These are phyloP conservation scores for Copidosoma floridanum DNA, from an alignment of 1,140 invertebrate species.

Conservation along the genomic window DNA sequence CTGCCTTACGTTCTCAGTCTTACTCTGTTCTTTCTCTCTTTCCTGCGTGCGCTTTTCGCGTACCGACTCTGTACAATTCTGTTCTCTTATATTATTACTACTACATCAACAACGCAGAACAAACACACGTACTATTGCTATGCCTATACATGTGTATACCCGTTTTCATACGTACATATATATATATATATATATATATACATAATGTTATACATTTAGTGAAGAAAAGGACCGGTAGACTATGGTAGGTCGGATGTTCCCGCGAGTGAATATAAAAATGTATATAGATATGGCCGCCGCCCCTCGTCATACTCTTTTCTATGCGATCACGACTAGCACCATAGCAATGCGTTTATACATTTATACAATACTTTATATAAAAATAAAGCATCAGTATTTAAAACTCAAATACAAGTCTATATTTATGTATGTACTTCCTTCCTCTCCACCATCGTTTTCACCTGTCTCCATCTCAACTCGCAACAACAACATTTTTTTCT, in stretches of 20 bases:
- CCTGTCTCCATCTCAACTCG: no score
- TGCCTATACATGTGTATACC: constrained; percentile 31
- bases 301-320: constrained; percentile 55
- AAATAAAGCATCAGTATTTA: constrained; percentile 60
- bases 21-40: constrained; percentile 42
- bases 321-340: constrained; percentile 59
- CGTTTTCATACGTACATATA: constrained; percentile 28
- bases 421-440: constrained; percentile 5
- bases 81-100: no score
- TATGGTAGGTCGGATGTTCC: constrained; percentile 56
- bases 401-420: constrained; percentile 40
- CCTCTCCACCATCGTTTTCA: not conserved
- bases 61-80: no score
- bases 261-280: constrained; percentile 57
- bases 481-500: no score
- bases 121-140: constrained; percentile 39
- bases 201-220: constrained; percentile 51
- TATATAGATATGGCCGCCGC: constrained; percentile 57
- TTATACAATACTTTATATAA: constrained; percentile 60
- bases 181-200: constrained; percentile 46
- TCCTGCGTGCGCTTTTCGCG: no score
- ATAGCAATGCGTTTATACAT: constrained; percentile 58
- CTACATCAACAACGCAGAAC: no score
- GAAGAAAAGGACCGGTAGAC: constrained; percentile 56
- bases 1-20: constrained; percentile 3